Conservation (phyloP, 1,140 invertebrate genomes). For the Heliothis subflexa region DNA sequence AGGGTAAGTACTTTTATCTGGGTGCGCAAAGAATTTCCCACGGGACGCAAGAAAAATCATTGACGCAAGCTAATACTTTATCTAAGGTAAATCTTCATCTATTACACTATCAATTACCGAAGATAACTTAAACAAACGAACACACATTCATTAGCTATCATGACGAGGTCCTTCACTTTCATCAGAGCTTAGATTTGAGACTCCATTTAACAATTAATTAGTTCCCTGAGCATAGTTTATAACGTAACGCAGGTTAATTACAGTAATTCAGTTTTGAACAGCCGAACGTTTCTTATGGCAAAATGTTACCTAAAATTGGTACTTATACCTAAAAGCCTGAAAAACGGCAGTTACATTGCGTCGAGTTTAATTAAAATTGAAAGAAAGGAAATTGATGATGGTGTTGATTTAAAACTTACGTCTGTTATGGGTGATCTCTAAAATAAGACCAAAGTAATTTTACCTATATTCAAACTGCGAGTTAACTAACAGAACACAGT, state of each 20-base stretch:
- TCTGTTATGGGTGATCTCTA: no score
- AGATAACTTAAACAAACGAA: slow-evolving; percentile 21
- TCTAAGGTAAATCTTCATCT: not conserved
- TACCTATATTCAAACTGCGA: no score
- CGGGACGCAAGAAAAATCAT: no score
- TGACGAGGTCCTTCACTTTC: slow-evolving; percentile 41
- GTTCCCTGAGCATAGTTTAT: slow-evolving; percentile 43
- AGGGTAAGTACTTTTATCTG: no score
- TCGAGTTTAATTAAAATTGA: not conserved
- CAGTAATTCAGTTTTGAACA: not conserved
- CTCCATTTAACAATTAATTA: slow-evolving; percentile 49
- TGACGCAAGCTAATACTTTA: no score
- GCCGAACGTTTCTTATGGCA: no score
- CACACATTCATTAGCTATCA: slow-evolving; percentile 40
- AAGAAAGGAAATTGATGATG: not conserved
- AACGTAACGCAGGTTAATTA: not conserved
- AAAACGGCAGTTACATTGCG: no score
- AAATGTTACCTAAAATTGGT: not conserved
- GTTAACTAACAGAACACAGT: not conserved
- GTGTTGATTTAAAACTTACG: no score
- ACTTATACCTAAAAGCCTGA: not conserved
- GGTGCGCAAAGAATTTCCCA: no score
- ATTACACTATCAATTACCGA: slow-evolving; percentile 10
- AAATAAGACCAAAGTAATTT: no score
- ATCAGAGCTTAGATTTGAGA: slow-evolving; percentile 38